Percentiles rank a stretch among this genome's conserved stretches.
Evolutionary conservation across 2,888 invertebrate genomes (phyloP).

Genomic region (Punctoribates punctum): DNA sequence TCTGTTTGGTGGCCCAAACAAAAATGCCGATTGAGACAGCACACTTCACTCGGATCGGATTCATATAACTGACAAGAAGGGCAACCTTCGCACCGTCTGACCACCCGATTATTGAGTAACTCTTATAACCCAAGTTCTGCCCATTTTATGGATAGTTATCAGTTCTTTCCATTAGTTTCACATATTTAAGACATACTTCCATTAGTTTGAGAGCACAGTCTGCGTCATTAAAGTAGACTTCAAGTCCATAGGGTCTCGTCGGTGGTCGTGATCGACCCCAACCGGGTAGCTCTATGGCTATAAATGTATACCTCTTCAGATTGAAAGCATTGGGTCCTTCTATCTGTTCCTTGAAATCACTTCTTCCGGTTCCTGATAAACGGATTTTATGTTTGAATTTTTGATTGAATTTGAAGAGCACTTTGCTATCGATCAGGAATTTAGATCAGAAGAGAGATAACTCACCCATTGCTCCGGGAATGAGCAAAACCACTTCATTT

Average conservation of each 20-base stretch:
- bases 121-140: conserved; percentile 28
- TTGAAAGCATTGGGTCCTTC: conserved; percentile 38
- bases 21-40: background rate
- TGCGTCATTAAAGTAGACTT: conserved; percentile 35
- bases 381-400: background rate
- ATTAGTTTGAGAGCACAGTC: conserved; percentile 38
- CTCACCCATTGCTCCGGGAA: conserved; percentile 66
- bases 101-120: conserved; percentile 40
- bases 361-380: conserved; percentile 35
- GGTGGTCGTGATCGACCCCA: conserved; percentile 42
- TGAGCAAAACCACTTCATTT: conserved; percentile 63
- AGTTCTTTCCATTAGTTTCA: background rate
- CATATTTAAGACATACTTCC: conserved; percentile 28
- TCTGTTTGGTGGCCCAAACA: background rate
- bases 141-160: background rate
- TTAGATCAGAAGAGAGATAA: background rate
- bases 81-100: conserved; percentile 41
- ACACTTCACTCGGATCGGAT: background rate
- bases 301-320: conserved; percentile 35
- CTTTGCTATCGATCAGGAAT: background rate
- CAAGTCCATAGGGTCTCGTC: conserved; percentile 27
- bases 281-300: conserved; percentile 39
- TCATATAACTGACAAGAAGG: background rate
- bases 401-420: background rate
- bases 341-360: conserved; percentile 30